Conservation (phyloP, 1,140 invertebrate genomes). For the Maconellicoccus hirsutus region DNA sequence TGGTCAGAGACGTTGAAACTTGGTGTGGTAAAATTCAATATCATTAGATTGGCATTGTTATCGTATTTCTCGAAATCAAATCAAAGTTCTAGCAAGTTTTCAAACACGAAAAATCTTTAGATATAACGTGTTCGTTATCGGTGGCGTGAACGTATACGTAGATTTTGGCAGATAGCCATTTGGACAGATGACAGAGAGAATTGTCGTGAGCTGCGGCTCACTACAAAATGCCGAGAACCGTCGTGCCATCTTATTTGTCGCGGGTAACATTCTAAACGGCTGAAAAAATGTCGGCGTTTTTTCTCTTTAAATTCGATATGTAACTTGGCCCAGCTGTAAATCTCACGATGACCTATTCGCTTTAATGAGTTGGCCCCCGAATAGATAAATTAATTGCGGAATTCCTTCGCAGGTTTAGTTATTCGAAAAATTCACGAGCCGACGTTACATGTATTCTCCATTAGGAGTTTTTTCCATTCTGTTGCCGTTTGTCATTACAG, state of each 20-base stretch:
- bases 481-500: too few species aligned
- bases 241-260: neutral
- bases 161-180: neutral
- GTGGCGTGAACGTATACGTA: neutral
- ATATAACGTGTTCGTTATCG: neutral
- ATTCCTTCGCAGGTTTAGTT: too few species aligned
- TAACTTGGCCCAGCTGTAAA: too few species aligned
- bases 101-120: neutral
- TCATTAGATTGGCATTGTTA: neutral
- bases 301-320: too few species aligned
- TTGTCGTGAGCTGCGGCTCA: neutral
- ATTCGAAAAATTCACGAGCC: too few species aligned
- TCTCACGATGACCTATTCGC: too few species aligned
- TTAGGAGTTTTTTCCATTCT: too few species aligned
- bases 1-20: neutral
- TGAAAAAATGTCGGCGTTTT: too few species aligned
- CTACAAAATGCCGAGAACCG: neutral
- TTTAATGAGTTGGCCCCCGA: too few species aligned
- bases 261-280: neutral
- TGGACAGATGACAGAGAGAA: slow-evolving; percentile 2
- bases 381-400: too few species aligned
- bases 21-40: neutral
- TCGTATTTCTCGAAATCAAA: neutral
- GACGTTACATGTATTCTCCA: too few species aligned
- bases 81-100: neutral